Conservation (phyloP, 2,113 vertebrate species). For the Semicossyphus pulcher region DNA sequence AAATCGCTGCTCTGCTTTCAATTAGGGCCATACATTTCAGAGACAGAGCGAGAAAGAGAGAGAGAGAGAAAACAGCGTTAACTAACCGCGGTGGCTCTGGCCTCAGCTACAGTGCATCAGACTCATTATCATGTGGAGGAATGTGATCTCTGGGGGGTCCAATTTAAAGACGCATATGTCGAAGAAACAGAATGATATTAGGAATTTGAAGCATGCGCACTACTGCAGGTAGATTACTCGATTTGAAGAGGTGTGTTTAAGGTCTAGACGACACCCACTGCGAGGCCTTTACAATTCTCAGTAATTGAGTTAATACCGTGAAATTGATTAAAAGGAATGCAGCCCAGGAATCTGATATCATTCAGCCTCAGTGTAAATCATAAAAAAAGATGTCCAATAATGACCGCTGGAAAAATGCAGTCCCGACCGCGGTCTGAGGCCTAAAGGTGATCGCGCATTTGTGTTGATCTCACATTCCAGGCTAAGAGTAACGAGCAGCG, state of each 20-base stretch:
- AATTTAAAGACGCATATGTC: conserved; percentile 29
- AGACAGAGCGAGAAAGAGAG: conserved; percentile 16
- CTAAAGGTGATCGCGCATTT: conserved; percentile 61
- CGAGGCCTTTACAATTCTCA: conserved; percentile 23
- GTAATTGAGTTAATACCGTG: conserved; percentile 45
- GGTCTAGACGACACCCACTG: conserved; percentile 66
- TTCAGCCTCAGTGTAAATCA: conserved; percentile 38
- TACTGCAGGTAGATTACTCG: conserved; percentile 23
- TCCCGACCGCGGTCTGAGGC: conserved; percentile 63
- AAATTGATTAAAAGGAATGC: conserved; percentile 53
- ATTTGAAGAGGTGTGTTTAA: conserved; percentile 24
- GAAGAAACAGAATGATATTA: conserved; percentile 30
- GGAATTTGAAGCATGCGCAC: conserved; percentile 48
- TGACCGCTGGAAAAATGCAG: conserved; percentile 60
- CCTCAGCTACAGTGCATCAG: conserved; percentile 54
- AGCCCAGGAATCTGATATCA: conserved; percentile 23
- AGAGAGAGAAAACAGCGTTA: conserved; percentile 39
- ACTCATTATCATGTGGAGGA: conserved; percentile 69
- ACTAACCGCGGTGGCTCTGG: conserved; percentile 58
- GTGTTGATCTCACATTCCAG: conserved; percentile 64
- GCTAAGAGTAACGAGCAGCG: conserved; percentile 53
- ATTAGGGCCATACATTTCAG: conserved; percentile 77
- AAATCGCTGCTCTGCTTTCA: conserved; percentile 82
- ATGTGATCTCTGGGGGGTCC: conserved; percentile 27
- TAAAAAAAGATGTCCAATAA: conserved; percentile 43